Evolutionary conservation across 2,113 vertebrate species (phyloP).

Genomic region (Oncorhynchus masou): DNA sequence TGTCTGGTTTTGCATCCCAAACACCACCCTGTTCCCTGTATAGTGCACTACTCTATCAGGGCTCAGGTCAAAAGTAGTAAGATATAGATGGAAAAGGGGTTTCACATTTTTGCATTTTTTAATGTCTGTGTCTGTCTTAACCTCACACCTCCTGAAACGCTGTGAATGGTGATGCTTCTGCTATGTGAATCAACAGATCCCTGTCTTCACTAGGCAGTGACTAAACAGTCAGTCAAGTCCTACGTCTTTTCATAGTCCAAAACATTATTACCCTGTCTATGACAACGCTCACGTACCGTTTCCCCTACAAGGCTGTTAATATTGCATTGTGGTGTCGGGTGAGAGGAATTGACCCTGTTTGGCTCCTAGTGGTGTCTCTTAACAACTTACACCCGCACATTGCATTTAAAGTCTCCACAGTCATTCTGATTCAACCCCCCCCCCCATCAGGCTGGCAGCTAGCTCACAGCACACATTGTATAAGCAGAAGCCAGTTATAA

Average conservation of each 20-base stretch:
- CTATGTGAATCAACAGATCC: conserved; percentile 10
- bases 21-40: conserved; percentile 4
- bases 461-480: conserved; percentile 38
- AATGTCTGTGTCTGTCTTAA: background rate
- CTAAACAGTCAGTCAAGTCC: background rate
- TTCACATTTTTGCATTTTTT: no score
- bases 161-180: conserved; percentile 20
- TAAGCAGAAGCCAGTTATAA: conserved; percentile 43
- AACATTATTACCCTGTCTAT: no score
- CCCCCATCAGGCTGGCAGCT: conserved; percentile 8
- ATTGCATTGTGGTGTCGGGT: conserved; percentile 23
- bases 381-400: conserved; percentile 33
- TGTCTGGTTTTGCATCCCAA: background rate
- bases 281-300: background rate
- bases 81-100: no score
- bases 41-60: background rate
- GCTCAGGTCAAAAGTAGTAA: no score
- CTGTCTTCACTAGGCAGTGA: background rate
- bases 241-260: background rate
- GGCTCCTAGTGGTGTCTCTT: conserved; percentile 24
- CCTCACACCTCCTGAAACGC: conserved; percentile 13
- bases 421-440: conserved; percentile 26
- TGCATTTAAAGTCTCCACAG: conserved; percentile 36
- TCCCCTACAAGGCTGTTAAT: conserved; percentile 7
- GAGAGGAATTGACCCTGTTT: conserved; percentile 29